A percentile compares a stretch with the other conserved stretches of the same genome.
These are phyloP conservation scores for Pelodiscus sinensis DNA, from an alignment of 2,113 vertebrate species.

Conservation along the genomic window DNA sequence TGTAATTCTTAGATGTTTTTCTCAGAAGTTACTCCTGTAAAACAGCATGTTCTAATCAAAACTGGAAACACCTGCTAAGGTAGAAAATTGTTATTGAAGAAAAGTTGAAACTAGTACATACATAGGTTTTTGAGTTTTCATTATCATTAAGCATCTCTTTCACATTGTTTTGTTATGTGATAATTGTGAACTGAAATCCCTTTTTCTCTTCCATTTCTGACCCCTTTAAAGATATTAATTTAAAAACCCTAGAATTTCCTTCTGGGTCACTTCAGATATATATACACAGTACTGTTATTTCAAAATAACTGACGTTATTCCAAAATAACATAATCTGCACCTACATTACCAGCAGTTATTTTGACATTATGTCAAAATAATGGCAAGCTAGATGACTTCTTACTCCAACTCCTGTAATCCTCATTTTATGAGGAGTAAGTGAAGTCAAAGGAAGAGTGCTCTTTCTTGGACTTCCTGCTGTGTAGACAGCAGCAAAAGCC, in stretches of 20 bases:
- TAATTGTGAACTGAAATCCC: background rate
- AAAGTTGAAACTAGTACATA: background rate
- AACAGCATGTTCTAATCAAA: background rate
- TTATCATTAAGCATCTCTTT: background rate
- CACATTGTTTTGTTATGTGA: background rate
- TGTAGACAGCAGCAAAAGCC: too few species aligned
- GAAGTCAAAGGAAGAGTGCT: too few species aligned
- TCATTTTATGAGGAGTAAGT: too few species aligned
- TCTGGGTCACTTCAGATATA: constrained; percentile 3
- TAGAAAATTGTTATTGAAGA: background rate
- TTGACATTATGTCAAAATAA: too few species aligned
- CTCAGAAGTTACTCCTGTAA: constrained; percentile 22
- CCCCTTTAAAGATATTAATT: background rate
- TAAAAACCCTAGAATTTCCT: background rate
- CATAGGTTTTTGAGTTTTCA: rapidly evolving
- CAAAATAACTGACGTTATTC: too few species aligned
- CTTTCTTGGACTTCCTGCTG: too few species aligned
- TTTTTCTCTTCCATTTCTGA: background rate
- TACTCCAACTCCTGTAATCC: too few species aligned
- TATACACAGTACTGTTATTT: too few species aligned
- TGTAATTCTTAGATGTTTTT: background rate
- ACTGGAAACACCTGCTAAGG: background rate
- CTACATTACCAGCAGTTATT: too few species aligned
- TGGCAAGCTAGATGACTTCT: too few species aligned
- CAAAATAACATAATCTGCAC: too few species aligned